A percentile compares a stretch with the other conserved stretches of the same genome.
Evolutionary conservation across 2,797 vertebrate genomes (phyloP).

Genomic region (Oreortyx pictus): DNA sequence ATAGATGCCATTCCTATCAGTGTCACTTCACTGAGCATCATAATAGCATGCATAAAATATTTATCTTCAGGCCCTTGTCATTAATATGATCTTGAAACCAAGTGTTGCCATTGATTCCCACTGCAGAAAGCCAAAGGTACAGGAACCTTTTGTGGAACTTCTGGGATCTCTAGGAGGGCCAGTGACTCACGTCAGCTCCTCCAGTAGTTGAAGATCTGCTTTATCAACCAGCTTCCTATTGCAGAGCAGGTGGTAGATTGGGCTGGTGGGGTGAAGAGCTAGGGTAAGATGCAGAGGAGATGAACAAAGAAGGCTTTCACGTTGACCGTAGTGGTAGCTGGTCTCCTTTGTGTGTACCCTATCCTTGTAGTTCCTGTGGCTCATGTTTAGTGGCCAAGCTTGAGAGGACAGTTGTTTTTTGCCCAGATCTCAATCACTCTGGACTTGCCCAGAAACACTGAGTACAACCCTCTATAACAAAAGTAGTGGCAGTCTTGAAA

Average conservation of each 20-base stretch:
- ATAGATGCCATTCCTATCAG: not conserved
- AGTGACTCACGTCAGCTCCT: not conserved
- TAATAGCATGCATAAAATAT: accelerated
- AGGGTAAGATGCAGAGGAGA: not conserved
- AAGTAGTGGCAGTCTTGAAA: not conserved
- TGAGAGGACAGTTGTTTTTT: not conserved
- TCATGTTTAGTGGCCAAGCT: not conserved
- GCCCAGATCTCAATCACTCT: not conserved
- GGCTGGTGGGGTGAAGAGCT: not conserved
- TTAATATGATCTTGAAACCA: not conserved
- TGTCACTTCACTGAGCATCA: not conserved
- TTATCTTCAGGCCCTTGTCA: not conserved
- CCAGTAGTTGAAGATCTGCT: not conserved
- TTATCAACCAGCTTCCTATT: not conserved
- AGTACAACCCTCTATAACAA: not conserved
- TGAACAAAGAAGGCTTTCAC: not conserved
- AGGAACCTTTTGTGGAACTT: not conserved
- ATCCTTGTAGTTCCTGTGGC: not conserved
- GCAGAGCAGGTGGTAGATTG: not conserved
- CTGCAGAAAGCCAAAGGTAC: not conserved
- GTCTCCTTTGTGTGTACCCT: not conserved
- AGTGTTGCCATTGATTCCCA: not conserved
- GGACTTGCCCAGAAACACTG: not conserved
- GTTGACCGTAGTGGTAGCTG: accelerated
- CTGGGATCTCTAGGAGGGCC: not conserved